phyloP scores from a whole-genome alignment of 2,888 invertebrate genomes.

The Hydrotaea diabolus region DNA sequence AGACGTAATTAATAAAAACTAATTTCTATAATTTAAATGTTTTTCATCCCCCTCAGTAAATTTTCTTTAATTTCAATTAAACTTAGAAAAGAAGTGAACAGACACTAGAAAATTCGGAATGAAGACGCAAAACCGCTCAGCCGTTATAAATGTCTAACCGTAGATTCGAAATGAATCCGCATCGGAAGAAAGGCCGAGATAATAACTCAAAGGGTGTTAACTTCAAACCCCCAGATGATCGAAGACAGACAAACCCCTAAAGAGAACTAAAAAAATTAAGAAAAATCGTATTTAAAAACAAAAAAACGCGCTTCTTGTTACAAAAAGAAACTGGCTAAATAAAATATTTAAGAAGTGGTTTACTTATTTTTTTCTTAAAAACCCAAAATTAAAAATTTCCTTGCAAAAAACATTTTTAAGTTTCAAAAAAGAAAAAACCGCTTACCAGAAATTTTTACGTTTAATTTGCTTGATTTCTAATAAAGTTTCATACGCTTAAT shows the following conservation, averaged over 20 bases:
- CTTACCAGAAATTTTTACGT: constrained; percentile 25
- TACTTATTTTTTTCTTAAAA: constrained; percentile 46
- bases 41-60: too few relatives aligned
- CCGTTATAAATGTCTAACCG: constrained; percentile 7
- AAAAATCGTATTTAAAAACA: constrained; percentile 14
- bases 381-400: constrained; percentile 51
- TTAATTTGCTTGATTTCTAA: constrained; percentile 22
- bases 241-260: neutral
- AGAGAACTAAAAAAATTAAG: neutral
- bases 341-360: constrained; percentile 6
- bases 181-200: too few relatives aligned
- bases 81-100: constrained; percentile 15
- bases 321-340: constrained; percentile 19
- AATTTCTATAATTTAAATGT: neutral
- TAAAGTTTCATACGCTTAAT: constrained; percentile 21
- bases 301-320: constrained; percentile 61
- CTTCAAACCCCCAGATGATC: too few relatives aligned
- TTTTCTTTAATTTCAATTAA: constrained; percentile 54
- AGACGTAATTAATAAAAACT: constrained; percentile 45
- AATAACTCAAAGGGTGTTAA: too few relatives aligned
- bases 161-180: too few relatives aligned
- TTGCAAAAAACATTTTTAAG: neutral
- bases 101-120: constrained; percentile 12
- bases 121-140: constrained; percentile 33
- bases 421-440: neutral